These are phyloP conservation scores for Seira sanloemensis DNA, from an alignment of 2,888 invertebrate species.

Conservation along the genomic window DNA sequence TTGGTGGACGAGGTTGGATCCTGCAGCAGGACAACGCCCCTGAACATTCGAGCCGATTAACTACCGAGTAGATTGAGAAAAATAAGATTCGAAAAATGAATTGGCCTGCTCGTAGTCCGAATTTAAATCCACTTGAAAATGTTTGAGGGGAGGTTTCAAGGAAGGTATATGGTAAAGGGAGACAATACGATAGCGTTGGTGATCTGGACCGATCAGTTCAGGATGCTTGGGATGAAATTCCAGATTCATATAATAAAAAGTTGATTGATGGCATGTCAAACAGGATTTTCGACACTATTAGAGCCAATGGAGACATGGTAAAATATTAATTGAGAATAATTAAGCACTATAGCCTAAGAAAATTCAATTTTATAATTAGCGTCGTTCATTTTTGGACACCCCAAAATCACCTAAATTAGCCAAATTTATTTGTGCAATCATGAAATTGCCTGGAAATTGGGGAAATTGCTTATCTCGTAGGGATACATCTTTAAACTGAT, in stretches of 20 bases:
- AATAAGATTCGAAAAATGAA: slow-evolving; percentile 23
- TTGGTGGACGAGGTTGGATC: slow-evolving; percentile 36
- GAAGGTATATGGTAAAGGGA: slow-evolving; percentile 38
- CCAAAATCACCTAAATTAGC: too few relatives aligned
- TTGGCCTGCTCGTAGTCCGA: slow-evolving; percentile 44
- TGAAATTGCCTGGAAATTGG: too few relatives aligned
- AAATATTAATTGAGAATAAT: neutral
- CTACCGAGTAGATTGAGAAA: neutral
- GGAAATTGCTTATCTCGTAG: too few relatives aligned
- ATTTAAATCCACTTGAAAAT: slow-evolving; percentile 55
- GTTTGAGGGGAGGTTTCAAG: slow-evolving; percentile 36
- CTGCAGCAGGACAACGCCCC: slow-evolving; percentile 52
- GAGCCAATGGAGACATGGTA: neutral
- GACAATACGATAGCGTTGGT: slow-evolving; percentile 9
- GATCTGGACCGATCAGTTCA: slow-evolving; percentile 18
- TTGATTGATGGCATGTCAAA: neutral
- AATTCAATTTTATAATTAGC: too few relatives aligned
- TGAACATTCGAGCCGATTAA: slow-evolving; percentile 25
- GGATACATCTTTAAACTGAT: too few relatives aligned
- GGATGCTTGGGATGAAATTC: neutral
- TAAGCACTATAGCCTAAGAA: too few relatives aligned
- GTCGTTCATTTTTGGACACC: too few relatives aligned
- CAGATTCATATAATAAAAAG: neutral
- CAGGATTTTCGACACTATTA: neutral
- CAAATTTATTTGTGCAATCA: too few relatives aligned